A percentile compares a stretch with the other conserved stretches of the same genome.
phyloP scores from a whole-genome alignment of 2,797 vertebrate species.

The Intellagama lesueurii region DNA sequence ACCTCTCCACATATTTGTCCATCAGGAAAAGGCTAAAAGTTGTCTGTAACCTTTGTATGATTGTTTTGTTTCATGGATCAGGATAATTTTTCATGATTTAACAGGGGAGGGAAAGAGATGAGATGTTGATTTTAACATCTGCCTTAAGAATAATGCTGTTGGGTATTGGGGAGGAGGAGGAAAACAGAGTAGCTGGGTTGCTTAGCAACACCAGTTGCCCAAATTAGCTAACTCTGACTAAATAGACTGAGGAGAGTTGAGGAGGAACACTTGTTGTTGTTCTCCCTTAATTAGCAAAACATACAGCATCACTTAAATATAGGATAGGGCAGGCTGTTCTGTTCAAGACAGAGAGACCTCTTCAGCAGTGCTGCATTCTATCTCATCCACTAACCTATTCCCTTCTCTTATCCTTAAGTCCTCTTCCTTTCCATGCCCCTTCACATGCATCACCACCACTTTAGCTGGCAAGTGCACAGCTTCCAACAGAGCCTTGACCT shows the following conservation, averaged over 20 bases:
- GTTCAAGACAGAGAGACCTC: background rate
- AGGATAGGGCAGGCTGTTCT: background rate
- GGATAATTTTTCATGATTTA: slow-evolving; percentile 15
- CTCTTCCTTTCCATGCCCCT: too few species aligned
- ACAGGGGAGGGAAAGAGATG: background rate
- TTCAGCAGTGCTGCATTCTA: background rate
- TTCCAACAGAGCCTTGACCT: too few species aligned
- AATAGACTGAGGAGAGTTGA: slow-evolving; percentile 12
- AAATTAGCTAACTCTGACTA: slow-evolving; percentile 35
- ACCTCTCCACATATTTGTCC: background rate
- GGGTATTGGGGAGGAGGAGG: background rate
- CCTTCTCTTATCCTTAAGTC: too few species aligned
- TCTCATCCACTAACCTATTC: too few species aligned
- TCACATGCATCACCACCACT: too few species aligned
- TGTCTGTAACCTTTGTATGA: slow-evolving; percentile 16
- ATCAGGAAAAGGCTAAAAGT: background rate
- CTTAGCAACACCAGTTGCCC: slow-evolving; percentile 44
- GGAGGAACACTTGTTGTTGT: background rate
- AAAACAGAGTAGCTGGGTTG: slow-evolving; percentile 31
- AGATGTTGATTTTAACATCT: slow-evolving; percentile 34
- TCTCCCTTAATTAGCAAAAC: background rate
- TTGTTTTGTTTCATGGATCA: background rate
- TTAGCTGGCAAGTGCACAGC: too few species aligned
- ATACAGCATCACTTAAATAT: background rate
- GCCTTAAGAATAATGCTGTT: slow-evolving; percentile 25